Evolutionary conservation across 2,888 invertebrate species (phyloP).

Genomic region (Andrena dorsata): DNA sequence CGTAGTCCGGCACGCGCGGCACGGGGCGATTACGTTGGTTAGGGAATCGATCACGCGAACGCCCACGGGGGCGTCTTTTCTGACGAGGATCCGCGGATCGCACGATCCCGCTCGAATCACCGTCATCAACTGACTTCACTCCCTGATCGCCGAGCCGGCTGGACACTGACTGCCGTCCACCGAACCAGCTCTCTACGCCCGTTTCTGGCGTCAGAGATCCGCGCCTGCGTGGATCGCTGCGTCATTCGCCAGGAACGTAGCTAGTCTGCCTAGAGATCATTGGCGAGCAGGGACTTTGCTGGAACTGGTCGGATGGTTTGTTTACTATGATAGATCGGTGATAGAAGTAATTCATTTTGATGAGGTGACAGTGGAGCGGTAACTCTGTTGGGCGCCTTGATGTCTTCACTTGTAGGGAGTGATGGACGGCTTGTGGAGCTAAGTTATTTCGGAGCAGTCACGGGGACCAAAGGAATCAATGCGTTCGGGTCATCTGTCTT

Average conservation of each 20-base stretch:
- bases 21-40: neutral
- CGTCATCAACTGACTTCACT: neutral
- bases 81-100: neutral
- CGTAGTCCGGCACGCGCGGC: neutral
- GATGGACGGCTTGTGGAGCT: too few relatives aligned
- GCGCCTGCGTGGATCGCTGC: slow-evolving; percentile 64
- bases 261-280: neutral
- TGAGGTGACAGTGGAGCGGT: too few relatives aligned
- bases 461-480: too few relatives aligned
- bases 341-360: neutral
- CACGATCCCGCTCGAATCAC: neutral
- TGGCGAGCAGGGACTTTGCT: neutral
- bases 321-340: neutral
- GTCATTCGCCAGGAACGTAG: slow-evolving; percentile 53
- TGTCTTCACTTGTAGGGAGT: too few relatives aligned
- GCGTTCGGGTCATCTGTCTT: too few relatives aligned
- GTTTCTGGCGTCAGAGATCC: slow-evolving; percentile 25
- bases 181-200: slow-evolving; percentile 44
- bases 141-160: slow-evolving; percentile 50
- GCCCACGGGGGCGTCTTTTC: slow-evolving; percentile 48
- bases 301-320: too few relatives aligned
- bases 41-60: slow-evolving; percentile 13
- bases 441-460: too few relatives aligned
- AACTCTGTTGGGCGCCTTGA: too few relatives aligned
- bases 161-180: slow-evolving; percentile 48